Percentiles rank a stretch among this genome's conserved stretches.
Conservation (phyloP, 1,140 invertebrate species). For the Leptopilina clavipes region DNA sequence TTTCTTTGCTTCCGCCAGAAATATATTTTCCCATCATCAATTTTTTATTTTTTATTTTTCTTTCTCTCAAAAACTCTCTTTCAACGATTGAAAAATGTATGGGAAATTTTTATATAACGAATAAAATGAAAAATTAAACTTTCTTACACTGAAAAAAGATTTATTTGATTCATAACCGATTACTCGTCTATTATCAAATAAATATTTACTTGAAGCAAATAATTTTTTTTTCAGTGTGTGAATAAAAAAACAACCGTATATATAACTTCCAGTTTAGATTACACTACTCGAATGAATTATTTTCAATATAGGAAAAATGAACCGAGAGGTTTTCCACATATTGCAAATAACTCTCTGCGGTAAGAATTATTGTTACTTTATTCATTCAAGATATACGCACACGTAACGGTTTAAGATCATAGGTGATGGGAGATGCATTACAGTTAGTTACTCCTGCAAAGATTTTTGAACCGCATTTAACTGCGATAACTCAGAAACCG, state of each 20-base stretch:
- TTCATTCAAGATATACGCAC: slow-evolving; percentile 16
- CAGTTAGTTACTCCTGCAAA: slow-evolving; percentile 8
- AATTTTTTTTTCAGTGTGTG: no score
- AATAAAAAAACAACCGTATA: no score
- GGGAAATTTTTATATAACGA: background rate
- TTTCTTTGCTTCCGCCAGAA: slow-evolving; percentile 20
- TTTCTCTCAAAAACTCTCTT: background rate
- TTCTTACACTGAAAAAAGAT: no score
- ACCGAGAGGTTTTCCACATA: background rate
- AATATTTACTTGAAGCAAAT: no score
- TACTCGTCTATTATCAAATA: no score
- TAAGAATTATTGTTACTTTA: background rate
- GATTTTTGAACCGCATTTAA: slow-evolving; percentile 17
- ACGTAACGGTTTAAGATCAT: slow-evolving; percentile 30
- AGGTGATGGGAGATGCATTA: slow-evolving; percentile 34
- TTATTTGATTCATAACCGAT: no score
- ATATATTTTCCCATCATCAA: background rate
- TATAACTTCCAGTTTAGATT: no score
- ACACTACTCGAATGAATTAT: no score
- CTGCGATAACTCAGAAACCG: slow-evolving; percentile 18
- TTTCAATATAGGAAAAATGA: no score
- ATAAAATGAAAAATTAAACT: no score
- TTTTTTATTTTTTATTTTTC: background rate
- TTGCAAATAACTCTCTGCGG: background rate
- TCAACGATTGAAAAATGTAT: background rate